Evolutionary conservation across 2,797 vertebrate genomes (phyloP).

Genomic region (Odontamblyopus rebecca): DNA sequence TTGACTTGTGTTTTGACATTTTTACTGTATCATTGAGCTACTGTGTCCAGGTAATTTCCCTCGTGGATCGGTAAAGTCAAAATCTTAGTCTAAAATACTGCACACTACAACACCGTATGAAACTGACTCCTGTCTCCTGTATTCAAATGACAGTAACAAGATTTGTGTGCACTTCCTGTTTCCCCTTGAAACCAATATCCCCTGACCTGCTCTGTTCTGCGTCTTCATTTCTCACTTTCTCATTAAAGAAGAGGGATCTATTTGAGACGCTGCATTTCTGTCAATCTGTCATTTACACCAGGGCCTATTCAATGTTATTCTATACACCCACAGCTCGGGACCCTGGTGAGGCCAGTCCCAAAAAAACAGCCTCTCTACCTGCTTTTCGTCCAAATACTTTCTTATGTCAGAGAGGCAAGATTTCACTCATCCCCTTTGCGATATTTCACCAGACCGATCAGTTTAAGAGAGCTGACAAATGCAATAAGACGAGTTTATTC

Average conservation of each 20-base stretch:
- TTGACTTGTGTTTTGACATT: not conserved
- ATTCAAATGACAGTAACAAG: slow-evolving; percentile 32
- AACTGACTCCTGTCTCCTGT: not conserved
- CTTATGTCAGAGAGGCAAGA: slow-evolving; percentile 65
- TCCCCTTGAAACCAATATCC: slow-evolving; percentile 20
- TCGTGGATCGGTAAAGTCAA: not conserved
- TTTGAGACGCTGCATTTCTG: slow-evolving; percentile 50
- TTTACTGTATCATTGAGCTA: not conserved
- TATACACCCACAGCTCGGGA: slow-evolving; percentile 43
- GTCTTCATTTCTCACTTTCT: slow-evolving; percentile 49
- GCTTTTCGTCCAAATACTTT: slow-evolving; percentile 32
- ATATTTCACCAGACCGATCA: slow-evolving; percentile 72
- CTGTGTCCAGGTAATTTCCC: not conserved
- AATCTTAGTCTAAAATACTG: not conserved
- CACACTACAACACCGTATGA: not conserved
- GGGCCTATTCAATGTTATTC: slow-evolving; percentile 64
- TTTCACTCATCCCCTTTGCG: slow-evolving; percentile 71
- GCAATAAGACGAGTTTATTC: slow-evolving; percentile 70
- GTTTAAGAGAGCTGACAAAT: slow-evolving; percentile 67
- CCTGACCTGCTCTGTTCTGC: slow-evolving; percentile 39
- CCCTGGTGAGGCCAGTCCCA: slow-evolving; percentile 39
- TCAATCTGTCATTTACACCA: slow-evolving; percentile 67
- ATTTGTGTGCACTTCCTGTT: slow-evolving; percentile 16
- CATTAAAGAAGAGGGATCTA: slow-evolving; percentile 48
- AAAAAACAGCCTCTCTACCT: slow-evolving; percentile 60